These are phyloP conservation scores for Conops quadrifasciatus DNA, from an alignment of 2,888 invertebrate species.

Conservation along the genomic window DNA sequence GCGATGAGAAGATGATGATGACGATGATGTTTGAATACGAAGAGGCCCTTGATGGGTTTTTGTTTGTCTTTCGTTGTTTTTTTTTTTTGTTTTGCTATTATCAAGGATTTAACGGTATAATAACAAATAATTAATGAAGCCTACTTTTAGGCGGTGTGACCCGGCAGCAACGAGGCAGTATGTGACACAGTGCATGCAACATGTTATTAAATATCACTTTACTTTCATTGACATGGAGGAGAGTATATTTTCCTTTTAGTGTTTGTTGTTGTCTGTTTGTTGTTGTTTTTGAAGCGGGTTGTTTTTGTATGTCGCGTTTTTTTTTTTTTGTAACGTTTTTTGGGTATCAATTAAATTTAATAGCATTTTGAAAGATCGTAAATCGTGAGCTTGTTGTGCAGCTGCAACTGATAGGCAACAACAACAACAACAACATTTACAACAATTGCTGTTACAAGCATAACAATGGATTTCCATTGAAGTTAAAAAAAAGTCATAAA, in stretches of 20 bases:
- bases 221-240: neutral
- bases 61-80: constrained; percentile 12
- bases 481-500: neutral
- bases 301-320: too few species aligned
- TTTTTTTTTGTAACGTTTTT: constrained; percentile 39
- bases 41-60: constrained; percentile 25
- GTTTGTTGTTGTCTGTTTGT: neutral
- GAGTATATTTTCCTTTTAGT: neutral
- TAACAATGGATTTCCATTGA: too few species aligned
- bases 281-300: neutral
- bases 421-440: constrained; percentile 14
- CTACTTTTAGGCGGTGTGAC: constrained; percentile 23
- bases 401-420: constrained; percentile 30
- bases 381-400: constrained; percentile 46
- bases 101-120: neutral
- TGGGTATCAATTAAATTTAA: constrained; percentile 60
- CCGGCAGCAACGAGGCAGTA: neutral
- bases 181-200: too few species aligned
- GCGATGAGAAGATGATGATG: too few species aligned
- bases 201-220: too few species aligned
- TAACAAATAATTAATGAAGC: constrained; percentile 26
- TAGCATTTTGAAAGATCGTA: constrained; percentile 59
- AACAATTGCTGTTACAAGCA: too few species aligned
- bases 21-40: neutral
- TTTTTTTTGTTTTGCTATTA: constrained; percentile 3